A percentile compares a stretch with the other conserved stretches of the same genome.
phyloP scores from a whole-genome alignment of 2,113 vertebrate genomes.

The Todiramphus chloris region DNA sequence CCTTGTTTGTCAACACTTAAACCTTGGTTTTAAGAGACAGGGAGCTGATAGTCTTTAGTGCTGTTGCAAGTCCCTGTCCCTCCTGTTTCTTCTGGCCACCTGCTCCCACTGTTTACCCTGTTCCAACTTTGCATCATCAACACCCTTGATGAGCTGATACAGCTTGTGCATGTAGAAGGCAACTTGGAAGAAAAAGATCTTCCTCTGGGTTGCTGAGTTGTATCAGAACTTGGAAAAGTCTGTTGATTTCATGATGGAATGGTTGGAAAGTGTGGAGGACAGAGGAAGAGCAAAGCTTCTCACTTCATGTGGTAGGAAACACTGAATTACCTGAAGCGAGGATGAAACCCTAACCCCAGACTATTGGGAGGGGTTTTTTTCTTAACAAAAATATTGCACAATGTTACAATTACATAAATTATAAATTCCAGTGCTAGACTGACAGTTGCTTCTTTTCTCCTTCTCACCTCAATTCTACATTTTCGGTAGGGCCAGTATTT shows the following conservation, averaged over 20 bases:
- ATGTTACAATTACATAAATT: background rate
- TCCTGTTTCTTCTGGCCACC: background rate
- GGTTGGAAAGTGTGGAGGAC: background rate
- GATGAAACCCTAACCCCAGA: background rate
- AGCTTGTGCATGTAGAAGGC: background rate
- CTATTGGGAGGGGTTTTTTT: background rate
- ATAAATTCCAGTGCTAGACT: background rate
- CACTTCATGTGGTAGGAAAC: background rate
- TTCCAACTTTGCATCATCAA: background rate
- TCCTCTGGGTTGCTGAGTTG: background rate
- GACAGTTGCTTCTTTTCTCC: background rate
- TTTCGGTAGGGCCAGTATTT: background rate
- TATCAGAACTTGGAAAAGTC: background rate
- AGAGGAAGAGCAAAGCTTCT: background rate
- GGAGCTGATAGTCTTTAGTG: background rate
- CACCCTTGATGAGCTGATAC: background rate
- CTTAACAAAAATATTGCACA: background rate
- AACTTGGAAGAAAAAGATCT: background rate
- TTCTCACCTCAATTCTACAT: background rate
- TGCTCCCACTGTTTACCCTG: background rate
- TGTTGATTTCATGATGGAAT: background rate
- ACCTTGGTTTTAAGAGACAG: background rate
- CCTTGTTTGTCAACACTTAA: background rate
- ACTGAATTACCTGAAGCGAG: background rate
- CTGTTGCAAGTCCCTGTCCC: background rate